Percentiles rank a stretch among this genome's conserved stretches.
phyloP scores from a whole-genome alignment of 1,140 invertebrate genomes.

The Platyura marginata region DNA sequence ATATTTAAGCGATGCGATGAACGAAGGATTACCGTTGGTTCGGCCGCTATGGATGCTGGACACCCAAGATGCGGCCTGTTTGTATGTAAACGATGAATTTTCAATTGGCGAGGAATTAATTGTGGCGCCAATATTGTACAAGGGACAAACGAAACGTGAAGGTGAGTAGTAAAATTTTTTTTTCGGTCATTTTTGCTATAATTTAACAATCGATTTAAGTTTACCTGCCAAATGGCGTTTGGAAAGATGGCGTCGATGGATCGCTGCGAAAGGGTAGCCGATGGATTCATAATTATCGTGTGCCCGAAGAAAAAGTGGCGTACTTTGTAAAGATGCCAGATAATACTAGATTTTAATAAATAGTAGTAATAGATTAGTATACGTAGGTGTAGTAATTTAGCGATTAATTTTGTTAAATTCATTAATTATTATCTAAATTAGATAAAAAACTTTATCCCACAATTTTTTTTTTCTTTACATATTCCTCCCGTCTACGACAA shows the following conservation, averaged over 20 bases:
- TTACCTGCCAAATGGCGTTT: slow-evolving; percentile 72
- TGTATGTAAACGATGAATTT: slow-evolving; percentile 72
- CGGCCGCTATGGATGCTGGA: slow-evolving; percentile 85
- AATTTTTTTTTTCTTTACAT: no score
- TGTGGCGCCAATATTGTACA: slow-evolving; percentile 71
- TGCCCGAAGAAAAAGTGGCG: slow-evolving; percentile 58
- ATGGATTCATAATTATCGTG: slow-evolving; percentile 75
- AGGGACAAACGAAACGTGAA: slow-evolving; percentile 39
- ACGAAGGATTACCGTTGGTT: slow-evolving; percentile 65
- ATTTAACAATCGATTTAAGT: slow-evolving; percentile 29
- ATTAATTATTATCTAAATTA: no score
- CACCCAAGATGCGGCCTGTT: slow-evolving; percentile 57
- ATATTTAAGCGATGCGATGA: slow-evolving; percentile 52
- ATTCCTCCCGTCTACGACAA: no score
- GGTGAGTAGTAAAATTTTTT: slow-evolving; percentile 20
- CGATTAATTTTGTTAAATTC: no score
- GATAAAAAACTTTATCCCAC: no score
- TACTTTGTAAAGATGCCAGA: slow-evolving; percentile 74
- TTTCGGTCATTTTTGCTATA: background rate
- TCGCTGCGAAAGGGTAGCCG: slow-evolving; percentile 67
- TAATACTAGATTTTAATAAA: slow-evolving; percentile 59
- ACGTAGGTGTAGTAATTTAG: no score
- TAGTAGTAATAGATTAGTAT: no score
- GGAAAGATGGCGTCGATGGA: slow-evolving; percentile 75
- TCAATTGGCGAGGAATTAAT: slow-evolving; percentile 78